phyloP scores from a whole-genome alignment of 1,140 invertebrate genomes.

The Hylaeus volcanicus region DNA sequence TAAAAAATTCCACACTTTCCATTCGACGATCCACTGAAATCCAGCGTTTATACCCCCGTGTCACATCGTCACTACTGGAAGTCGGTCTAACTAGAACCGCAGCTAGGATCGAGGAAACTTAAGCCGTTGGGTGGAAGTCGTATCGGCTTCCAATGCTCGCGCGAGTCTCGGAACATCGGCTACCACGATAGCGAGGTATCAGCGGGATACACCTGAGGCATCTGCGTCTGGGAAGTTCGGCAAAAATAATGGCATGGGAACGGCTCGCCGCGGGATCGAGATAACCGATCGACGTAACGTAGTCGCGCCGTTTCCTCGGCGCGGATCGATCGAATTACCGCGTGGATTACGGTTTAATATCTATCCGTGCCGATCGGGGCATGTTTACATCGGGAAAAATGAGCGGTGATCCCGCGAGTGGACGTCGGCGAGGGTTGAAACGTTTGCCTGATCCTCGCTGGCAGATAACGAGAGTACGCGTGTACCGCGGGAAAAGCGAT shows the following conservation, averaged over 20 bases:
- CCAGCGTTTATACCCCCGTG: too few species aligned
- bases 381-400: background rate
- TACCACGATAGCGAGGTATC: too few species aligned
- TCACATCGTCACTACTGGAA: too few species aligned
- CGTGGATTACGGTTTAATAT: constrained; percentile 38
- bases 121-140: too few species aligned
- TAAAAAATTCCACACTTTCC: too few species aligned
- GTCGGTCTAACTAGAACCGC: too few species aligned
- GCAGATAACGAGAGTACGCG: constrained; percentile 28
- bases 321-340: constrained; percentile 37
- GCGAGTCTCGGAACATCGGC: too few species aligned
- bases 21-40: too few species aligned
- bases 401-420: too few species aligned
- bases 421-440: background rate
- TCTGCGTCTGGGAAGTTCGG: too few species aligned
- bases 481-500: constrained; percentile 10
- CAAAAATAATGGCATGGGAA: constrained; percentile 7
- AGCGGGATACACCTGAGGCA: background rate
- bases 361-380: constrained; percentile 13
- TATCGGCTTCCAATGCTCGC: too few species aligned
- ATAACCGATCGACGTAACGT: constrained; percentile 20
- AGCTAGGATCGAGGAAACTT: too few species aligned
- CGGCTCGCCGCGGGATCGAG: background rate
- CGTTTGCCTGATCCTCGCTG: background rate
- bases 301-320: background rate